phyloP scores from a whole-genome alignment of 2,797 vertebrate genomes.

The Cynopterus sphinx region DNA sequence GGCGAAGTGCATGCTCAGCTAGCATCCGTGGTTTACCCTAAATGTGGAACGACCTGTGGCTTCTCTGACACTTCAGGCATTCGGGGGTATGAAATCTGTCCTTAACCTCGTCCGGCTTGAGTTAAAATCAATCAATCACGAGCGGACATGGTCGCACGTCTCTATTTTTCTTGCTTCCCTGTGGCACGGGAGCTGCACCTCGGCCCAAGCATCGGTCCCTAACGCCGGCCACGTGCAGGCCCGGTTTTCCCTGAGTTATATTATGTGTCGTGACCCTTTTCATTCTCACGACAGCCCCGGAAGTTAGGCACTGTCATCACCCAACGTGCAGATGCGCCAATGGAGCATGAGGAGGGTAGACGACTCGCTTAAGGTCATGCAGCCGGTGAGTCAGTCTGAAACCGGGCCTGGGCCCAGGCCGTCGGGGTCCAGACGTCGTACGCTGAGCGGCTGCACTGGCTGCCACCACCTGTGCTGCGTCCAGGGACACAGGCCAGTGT shows the following conservation, averaged over 20 bases:
- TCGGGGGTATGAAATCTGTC: not conserved
- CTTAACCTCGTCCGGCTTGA: not conserved
- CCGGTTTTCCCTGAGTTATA: not conserved
- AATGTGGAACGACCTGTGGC: not conserved
- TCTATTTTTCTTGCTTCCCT: not conserved
- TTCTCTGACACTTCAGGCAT: constrained; percentile 19
- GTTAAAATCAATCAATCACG: not conserved
- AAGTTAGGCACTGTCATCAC: not conserved
- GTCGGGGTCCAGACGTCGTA: not conserved
- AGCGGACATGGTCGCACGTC: not conserved
- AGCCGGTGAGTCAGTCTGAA: not conserved
- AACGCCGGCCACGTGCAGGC: not conserved
- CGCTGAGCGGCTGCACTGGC: not conserved
- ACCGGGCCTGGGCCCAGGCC: not conserved
- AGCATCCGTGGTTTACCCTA: constrained; percentile 5
- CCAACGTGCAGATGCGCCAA: not conserved
- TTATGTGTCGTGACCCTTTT: not conserved
- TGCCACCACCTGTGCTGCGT: not conserved
- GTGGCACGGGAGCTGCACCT: not conserved
- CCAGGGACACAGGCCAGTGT: not conserved
- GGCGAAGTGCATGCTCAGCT: constrained; percentile 42
- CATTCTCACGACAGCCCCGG: not conserved
- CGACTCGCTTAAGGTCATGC: not conserved
- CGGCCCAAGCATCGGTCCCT: not conserved
- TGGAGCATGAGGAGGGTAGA: not conserved